A percentile compares a stretch with the other conserved stretches of the same genome.
Conservation (phyloP, 2,113 vertebrate species). For the Lepus timidus region DNA sequence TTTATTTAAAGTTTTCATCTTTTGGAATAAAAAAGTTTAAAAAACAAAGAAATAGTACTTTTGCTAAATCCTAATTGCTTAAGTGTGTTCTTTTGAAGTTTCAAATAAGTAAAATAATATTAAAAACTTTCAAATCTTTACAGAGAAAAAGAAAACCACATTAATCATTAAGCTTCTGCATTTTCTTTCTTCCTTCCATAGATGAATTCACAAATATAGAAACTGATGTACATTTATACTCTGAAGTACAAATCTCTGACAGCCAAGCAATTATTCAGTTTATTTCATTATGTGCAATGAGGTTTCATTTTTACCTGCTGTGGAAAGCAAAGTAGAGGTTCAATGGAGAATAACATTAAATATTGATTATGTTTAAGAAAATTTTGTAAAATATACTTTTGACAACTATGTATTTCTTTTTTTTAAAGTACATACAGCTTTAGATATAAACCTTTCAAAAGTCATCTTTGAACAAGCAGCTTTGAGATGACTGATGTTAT, state of each 20-base stretch:
- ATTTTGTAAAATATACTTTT: conserved; percentile 79
- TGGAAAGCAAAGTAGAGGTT: conserved; percentile 31
- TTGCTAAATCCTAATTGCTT: conserved; percentile 72
- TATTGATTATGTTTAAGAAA: conserved; percentile 71
- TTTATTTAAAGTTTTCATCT: conserved; percentile 83
- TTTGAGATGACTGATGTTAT: conserved; percentile 80
- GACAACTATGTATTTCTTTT: conserved; percentile 66
- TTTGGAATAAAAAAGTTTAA: conserved; percentile 80
- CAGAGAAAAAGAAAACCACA: conserved; percentile 75
- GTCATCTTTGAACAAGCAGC: conserved; percentile 79
- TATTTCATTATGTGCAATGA: conserved; percentile 62
- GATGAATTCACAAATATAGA: conserved; percentile 71
- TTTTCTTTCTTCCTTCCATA: conserved; percentile 70
- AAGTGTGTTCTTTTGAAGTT: conserved; percentile 68
- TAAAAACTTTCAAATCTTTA: conserved; percentile 80
- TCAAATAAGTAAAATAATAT: conserved; percentile 74
- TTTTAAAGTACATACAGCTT: conserved; percentile 84
- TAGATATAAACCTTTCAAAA: conserved; percentile 82
- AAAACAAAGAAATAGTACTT: conserved; percentile 76
- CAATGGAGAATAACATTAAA: conserved; percentile 66
- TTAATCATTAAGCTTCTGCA: conserved; percentile 62
- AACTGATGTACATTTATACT: conserved; percentile 66
- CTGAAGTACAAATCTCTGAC: conserved; percentile 66
- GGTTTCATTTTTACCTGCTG: conserved; percentile 64
- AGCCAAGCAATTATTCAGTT: conserved; percentile 53